Evolutionary conservation across 2,888 invertebrate species (phyloP).

Genomic region (Synanthedon vespiformis): DNA sequence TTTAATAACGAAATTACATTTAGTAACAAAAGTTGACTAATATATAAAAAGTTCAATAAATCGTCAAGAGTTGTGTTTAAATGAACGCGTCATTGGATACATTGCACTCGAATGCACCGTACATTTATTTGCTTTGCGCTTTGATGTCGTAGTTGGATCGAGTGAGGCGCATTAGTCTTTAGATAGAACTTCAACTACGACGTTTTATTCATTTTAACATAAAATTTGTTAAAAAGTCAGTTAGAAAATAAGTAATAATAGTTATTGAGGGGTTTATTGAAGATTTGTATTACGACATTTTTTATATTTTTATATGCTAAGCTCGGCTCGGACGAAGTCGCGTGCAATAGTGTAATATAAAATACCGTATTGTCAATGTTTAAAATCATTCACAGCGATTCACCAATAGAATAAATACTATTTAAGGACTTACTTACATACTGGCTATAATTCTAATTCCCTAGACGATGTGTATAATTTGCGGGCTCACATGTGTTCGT

Average conservation of each 20-base stretch:
- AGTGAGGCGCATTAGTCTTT: not conserved
- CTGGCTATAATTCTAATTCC: not conserved
- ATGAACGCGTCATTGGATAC: not conserved
- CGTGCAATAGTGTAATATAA: no score
- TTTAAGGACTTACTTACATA: not conserved
- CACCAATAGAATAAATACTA: not conserved
- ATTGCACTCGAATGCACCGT: slow-evolving; percentile 24
- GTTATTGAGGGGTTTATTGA: no score
- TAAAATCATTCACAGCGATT: no score
- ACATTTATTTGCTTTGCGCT: slow-evolving; percentile 10
- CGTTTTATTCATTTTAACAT: no score
- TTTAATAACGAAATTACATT: not conserved
- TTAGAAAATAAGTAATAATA: no score
- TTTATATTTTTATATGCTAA: no score
- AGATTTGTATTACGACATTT: no score
- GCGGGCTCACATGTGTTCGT: not conserved
- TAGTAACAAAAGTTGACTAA: not conserved
- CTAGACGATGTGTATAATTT: not conserved
- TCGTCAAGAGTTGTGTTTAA: not conserved
- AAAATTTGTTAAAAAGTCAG: no score
- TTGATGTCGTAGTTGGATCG: not conserved
- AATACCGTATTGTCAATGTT: no score
- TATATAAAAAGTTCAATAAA: no score
- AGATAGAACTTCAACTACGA: not conserved
- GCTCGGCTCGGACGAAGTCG: no score